Evolutionary conservation across 2,888 invertebrate genomes (phyloP).

Genomic region (Rhamphomyia laevipes): DNA sequence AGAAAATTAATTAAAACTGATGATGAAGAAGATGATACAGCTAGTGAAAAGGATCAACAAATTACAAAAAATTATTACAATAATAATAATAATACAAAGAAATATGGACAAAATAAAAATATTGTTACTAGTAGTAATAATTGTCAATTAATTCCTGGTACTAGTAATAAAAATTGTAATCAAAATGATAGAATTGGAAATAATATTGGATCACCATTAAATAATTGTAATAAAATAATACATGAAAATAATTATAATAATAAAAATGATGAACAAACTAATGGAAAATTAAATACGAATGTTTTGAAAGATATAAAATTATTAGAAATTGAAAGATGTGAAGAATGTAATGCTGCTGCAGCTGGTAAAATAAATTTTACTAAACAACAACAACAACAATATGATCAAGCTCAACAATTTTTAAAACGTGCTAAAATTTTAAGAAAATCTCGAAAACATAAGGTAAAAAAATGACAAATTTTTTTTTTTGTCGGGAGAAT

Average conservation of each 20-base stretch:
- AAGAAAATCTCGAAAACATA: constrained; percentile 35
- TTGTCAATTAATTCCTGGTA: neutral
- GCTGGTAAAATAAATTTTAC: too few relatives aligned
- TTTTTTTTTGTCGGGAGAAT: too few relatives aligned
- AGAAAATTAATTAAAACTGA: constrained; percentile 37
- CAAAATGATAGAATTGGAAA: constrained; percentile 12
- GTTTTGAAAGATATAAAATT: too few relatives aligned
- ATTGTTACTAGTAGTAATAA: too few relatives aligned
- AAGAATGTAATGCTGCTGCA: too few relatives aligned
- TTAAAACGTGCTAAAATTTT: constrained; percentile 31
- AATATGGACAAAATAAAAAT: too few relatives aligned
- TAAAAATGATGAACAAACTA: constrained; percentile 4
- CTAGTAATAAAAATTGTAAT: constrained; percentile 5
- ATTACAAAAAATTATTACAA: constrained; percentile 10
- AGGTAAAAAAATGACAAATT: constrained; percentile 23
- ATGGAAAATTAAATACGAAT: constrained; percentile 14
- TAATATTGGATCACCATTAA: constrained; percentile 5
- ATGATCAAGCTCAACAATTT: constrained; percentile 6
- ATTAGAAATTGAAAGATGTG: too few relatives aligned
- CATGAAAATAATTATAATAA: constrained; percentile 15
- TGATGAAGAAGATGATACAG: constrained; percentile 37
- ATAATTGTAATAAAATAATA: too few relatives aligned
- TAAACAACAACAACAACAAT: constrained; percentile 14
- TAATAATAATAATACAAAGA: too few relatives aligned
- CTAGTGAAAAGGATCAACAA: constrained; percentile 30